phyloP scores from a whole-genome alignment of 2,113 vertebrate genomes.

The Erpornis zantholeuca region DNA sequence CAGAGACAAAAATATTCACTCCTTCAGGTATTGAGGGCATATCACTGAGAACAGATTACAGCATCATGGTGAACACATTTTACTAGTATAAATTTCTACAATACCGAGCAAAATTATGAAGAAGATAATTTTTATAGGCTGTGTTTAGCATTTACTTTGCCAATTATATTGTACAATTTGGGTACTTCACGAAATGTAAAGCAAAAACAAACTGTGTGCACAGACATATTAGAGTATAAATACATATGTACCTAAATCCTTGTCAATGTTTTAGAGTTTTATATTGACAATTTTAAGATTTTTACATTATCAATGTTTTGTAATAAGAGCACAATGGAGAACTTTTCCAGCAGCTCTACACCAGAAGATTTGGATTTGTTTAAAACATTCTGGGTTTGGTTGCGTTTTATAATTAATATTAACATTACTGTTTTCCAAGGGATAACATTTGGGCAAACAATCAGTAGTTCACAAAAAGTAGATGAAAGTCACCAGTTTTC shows the following conservation, averaged over 20 bases:
- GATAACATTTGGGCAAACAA: not conserved
- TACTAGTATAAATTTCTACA: not conserved
- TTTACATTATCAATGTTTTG: not conserved
- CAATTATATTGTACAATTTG: not conserved
- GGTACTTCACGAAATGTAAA: not conserved
- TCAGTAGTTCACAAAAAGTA: not conserved
- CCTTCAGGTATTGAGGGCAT: not conserved
- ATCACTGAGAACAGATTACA: not conserved
- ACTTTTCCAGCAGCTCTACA: not conserved
- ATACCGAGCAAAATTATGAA: not conserved
- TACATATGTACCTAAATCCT: not conserved
- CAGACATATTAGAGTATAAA: not conserved
- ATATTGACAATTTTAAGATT: not conserved
- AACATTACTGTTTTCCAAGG: not conserved
- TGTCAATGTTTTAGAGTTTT: not conserved
- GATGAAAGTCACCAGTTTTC: not conserved
- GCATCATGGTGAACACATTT: not conserved
- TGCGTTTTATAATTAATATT: not conserved
- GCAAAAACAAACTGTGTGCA: not conserved
- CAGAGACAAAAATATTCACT: not conserved
- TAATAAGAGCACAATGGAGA: not conserved
- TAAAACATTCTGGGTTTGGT: not conserved
- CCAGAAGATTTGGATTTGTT: not conserved
- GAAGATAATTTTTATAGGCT: not conserved
- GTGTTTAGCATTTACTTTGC: not conserved